These are phyloP conservation scores for Chondrilla cf. caribensis DNA, from an alignment of 37 sponge, comb jelly and placozoan genomes.

Conservation along the genomic window DNA sequence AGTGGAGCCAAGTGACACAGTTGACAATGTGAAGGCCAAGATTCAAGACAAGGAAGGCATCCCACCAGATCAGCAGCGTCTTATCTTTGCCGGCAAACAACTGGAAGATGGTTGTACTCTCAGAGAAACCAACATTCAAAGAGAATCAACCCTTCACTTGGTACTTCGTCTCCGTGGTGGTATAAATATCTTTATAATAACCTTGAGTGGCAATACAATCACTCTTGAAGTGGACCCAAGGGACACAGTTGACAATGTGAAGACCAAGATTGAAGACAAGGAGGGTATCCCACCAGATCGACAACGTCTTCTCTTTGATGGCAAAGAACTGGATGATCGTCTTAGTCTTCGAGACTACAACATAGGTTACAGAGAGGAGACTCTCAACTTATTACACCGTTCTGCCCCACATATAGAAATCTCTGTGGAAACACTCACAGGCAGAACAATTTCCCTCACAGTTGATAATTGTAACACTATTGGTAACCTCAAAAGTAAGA, in stretches of 20 bases:
- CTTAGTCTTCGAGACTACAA: conserved; percentile 76
- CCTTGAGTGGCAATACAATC: conserved; percentile 77
- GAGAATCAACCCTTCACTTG: not conserved
- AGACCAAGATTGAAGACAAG: conserved; percentile 78
- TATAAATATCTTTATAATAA: conserved; percentile 75
- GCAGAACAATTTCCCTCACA: no score
- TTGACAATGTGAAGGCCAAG: conserved; percentile 95
- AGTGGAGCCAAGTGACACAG: conserved; percentile 88
- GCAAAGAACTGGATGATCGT: conserved; percentile 71
- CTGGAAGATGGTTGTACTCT: conserved; percentile 28
- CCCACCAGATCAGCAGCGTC: conserved; percentile 93
- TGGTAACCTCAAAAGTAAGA: not conserved
- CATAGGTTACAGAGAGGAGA: conserved; percentile 68
- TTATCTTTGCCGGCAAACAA: conserved; percentile 95
- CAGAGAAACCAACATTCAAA: not conserved
- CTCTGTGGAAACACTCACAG: no score
- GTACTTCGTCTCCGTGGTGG: conserved; percentile 28
- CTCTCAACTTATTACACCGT: conserved; percentile 39
- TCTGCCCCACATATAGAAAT: no score
- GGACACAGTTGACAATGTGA: conserved; percentile 75
- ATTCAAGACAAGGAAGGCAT: conserved; percentile 94
- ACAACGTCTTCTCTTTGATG: conserved; percentile 73
- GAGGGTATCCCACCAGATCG: conserved; percentile 80
- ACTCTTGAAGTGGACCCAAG: conserved; percentile 72
- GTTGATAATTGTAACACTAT: no score